Evolutionary conservation across 2,113 vertebrate genomes (phyloP).

Genomic region (Limanda limanda): DNA sequence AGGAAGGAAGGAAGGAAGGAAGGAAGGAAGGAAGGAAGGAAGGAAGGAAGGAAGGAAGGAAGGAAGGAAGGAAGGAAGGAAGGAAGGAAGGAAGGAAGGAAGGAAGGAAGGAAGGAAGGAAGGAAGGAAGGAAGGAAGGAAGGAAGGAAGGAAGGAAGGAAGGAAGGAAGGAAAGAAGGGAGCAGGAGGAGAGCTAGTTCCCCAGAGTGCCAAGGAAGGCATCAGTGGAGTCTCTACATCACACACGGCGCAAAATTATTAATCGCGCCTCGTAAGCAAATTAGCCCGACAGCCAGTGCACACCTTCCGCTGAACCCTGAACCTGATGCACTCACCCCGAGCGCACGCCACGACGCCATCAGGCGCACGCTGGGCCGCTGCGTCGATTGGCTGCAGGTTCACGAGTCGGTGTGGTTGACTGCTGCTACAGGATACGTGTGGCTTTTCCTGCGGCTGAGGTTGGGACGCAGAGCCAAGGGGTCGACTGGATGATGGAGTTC

Average conservation of each 20-base stretch:
- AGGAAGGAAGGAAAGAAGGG: not conserved
- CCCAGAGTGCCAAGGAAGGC: conserved; percentile 57
- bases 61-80: not conserved
- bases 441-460: conserved; percentile 12
- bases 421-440: conserved; percentile 13
- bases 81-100: conserved; percentile 13
- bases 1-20: not conserved
- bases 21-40: not conserved
- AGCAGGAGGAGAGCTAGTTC: conserved; percentile 37
- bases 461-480: not conserved
- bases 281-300: conserved; percentile 43
- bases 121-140: not conserved
- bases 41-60: not conserved
- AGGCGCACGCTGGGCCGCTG: not conserved
- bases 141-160: not conserved
- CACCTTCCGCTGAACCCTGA: conserved; percentile 55
- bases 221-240: conserved; percentile 55
- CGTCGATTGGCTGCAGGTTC: conserved; percentile 14
- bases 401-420: conserved; percentile 7
- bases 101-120: no score
- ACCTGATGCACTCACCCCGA: conserved; percentile 19
- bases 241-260: conserved; percentile 53
- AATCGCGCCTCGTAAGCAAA: conserved; percentile 57
- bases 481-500: not conserved
- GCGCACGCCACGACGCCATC: conserved; percentile 12